Percentiles rank a stretch among this genome's conserved stretches.
Evolutionary conservation across 2,888 invertebrate genomes (phyloP).

Genomic region (Nipponacmea schrenckii): DNA sequence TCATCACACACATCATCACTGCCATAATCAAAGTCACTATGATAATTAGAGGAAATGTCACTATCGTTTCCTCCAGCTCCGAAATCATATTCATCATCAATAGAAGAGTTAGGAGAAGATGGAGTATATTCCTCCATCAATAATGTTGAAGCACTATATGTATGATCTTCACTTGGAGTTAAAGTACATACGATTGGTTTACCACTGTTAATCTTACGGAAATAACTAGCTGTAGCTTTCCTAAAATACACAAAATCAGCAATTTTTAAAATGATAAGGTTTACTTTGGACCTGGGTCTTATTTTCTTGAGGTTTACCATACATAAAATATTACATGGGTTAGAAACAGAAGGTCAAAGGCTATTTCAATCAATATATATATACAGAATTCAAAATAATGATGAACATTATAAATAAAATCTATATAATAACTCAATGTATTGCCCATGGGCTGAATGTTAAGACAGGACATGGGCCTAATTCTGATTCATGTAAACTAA

Average conservation of each 20-base stretch:
- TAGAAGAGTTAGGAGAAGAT: constrained; percentile 64
- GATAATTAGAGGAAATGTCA: constrained; percentile 29
- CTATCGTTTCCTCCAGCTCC: constrained; percentile 53
- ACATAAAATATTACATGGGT: too few species aligned
- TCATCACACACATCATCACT: constrained; percentile 46
- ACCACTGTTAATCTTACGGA: constrained; percentile 7
- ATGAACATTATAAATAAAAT: too few species aligned
- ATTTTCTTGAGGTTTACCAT: too few species aligned
- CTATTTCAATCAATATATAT: too few species aligned
- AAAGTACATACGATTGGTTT: constrained; percentile 78
- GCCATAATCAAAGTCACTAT: constrained; percentile 40
- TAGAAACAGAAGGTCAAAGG: too few species aligned
- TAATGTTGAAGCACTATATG: constrained; percentile 76
- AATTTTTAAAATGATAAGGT: too few species aligned
- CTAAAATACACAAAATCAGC: constrained; percentile 7
- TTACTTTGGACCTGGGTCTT: too few species aligned
- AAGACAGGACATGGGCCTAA: too few species aligned
- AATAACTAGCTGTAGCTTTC: constrained; percentile 7
- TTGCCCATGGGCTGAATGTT: too few species aligned
- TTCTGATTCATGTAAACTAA: too few species aligned
- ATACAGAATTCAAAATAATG: too few species aligned
- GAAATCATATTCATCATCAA: constrained; percentile 68
- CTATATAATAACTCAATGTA: too few species aligned
- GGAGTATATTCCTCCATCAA: constrained; percentile 40
- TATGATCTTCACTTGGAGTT: constrained; percentile 92